phyloP scores from a whole-genome alignment of 2,888 invertebrate genomes.

The Polia nebulosa region DNA sequence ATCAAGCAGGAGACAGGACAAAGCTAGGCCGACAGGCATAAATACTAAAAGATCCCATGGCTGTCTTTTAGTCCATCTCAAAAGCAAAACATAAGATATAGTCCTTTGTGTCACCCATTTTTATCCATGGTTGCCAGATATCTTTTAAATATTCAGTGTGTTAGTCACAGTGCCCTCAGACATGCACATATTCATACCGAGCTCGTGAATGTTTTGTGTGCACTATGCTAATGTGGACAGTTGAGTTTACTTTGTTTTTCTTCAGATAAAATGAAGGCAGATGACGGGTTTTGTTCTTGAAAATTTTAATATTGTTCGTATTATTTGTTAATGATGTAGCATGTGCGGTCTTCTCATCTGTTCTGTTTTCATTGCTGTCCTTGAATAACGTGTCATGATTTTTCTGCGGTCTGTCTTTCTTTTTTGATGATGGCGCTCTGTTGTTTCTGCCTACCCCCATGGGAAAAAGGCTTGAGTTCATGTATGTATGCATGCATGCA shows the following conservation, averaged over 20 bases:
- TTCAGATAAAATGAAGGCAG: conserved; percentile 15
- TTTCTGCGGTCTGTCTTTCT: background rate
- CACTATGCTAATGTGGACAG: conserved; percentile 25
- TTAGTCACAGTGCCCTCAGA: conserved; percentile 45
- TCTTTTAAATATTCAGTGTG: conserved; percentile 38
- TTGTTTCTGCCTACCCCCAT: too few relatives aligned
- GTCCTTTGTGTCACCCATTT: background rate
- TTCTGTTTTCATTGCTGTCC: background rate
- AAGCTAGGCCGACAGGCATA: too few relatives aligned
- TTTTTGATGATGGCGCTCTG: background rate
- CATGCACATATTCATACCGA: conserved; percentile 33
- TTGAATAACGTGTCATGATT: background rate
- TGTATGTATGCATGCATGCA: too few relatives aligned
- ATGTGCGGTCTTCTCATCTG: background rate
- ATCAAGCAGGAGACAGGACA: too few relatives aligned
- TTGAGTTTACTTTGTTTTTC: conserved; percentile 23
- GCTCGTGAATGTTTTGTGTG: conserved; percentile 48
- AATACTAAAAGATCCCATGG: background rate
- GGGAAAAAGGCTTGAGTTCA: too few relatives aligned
- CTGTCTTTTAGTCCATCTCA: background rate
- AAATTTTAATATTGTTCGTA: background rate
- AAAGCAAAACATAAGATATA: background rate
- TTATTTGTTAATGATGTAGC: background rate
- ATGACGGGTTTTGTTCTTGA: conserved; percentile 18
- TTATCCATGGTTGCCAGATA: background rate